These are phyloP conservation scores for Sminthopsis crassicaudata DNA, from an alignment of 2,113 vertebrate species.

Conservation along the genomic window DNA sequence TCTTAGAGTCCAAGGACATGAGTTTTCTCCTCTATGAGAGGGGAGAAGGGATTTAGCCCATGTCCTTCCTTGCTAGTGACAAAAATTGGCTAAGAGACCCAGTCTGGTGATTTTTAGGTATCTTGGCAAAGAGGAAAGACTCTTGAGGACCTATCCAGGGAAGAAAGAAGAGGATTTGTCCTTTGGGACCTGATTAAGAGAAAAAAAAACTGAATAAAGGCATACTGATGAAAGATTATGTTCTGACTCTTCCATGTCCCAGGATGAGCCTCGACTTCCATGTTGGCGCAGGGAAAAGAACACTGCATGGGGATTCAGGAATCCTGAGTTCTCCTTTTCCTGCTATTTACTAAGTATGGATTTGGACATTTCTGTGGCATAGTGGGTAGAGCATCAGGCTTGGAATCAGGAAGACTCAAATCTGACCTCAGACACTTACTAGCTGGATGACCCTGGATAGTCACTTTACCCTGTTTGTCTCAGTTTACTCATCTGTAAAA, in stretches of 20 bases:
- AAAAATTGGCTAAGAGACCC: not conserved
- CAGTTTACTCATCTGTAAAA: not conserved
- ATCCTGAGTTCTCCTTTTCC: not conserved
- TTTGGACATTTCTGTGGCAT: not conserved
- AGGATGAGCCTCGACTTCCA: not conserved
- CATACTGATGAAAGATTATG: not conserved
- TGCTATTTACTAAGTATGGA: not conserved
- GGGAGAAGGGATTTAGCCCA: not conserved
- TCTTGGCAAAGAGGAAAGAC: not conserved
- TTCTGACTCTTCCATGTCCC: not conserved
- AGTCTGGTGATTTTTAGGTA: not conserved
- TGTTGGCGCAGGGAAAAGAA: not conserved
- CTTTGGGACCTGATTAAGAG: not conserved
- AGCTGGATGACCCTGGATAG: not conserved
- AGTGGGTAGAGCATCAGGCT: too few relatives aligned
- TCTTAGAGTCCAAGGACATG: not conserved
- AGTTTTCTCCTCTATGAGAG: not conserved
- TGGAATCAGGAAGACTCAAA: not conserved
- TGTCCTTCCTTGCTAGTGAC: not conserved
- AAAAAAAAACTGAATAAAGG: not conserved
- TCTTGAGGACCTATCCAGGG: not conserved
- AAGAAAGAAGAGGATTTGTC: not conserved
- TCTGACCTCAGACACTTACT: not conserved
- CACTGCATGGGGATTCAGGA: not conserved
- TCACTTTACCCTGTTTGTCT: not conserved